Evolutionary conservation across 2,888 invertebrate species (phyloP).

Genomic region (Melanotus villosus): DNA sequence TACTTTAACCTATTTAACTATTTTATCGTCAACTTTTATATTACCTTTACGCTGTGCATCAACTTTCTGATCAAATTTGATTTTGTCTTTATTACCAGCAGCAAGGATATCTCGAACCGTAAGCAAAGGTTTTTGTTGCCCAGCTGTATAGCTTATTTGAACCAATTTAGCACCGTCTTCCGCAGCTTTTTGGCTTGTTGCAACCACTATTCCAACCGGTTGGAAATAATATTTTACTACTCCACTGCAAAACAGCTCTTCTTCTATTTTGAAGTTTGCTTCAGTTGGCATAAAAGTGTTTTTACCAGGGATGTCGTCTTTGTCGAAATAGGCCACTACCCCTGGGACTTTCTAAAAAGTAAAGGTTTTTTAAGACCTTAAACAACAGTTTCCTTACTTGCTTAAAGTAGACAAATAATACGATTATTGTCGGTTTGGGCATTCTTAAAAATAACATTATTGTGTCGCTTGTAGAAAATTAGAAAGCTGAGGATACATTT

Average conservation of each 20-base stretch:
- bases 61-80: slow-evolving; percentile 62
- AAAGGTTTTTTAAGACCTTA: too few species aligned
- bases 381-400: too few species aligned
- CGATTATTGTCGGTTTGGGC: too few species aligned
- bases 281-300: slow-evolving; percentile 72
- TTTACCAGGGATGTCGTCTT: slow-evolving; percentile 78
- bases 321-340: slow-evolving; percentile 75
- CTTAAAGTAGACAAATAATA: too few species aligned
- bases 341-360: slow-evolving; percentile 65
- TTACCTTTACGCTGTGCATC: slow-evolving; percentile 60
- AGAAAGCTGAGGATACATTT: too few species aligned
- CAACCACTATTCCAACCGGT: slow-evolving; percentile 80
- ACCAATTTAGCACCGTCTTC: slow-evolving; percentile 73
- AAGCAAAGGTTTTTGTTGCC: slow-evolving; percentile 65
- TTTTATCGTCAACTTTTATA: too few species aligned
- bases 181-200: slow-evolving; percentile 73
- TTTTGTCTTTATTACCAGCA: slow-evolving; percentile 66
- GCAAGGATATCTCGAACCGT: slow-evolving; percentile 69
- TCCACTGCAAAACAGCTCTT: slow-evolving; percentile 70
- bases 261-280: slow-evolving; percentile 55
- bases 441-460: too few species aligned
- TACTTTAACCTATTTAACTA: not conserved
- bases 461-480: too few species aligned
- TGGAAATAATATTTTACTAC: slow-evolving; percentile 77
- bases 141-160: slow-evolving; percentile 70